Percentiles rank a stretch among this genome's conserved stretches.
These are phyloP conservation scores for Sinhomidia bicolor DNA, from an alignment of 2,888 invertebrate species.

Conservation along the genomic window DNA sequence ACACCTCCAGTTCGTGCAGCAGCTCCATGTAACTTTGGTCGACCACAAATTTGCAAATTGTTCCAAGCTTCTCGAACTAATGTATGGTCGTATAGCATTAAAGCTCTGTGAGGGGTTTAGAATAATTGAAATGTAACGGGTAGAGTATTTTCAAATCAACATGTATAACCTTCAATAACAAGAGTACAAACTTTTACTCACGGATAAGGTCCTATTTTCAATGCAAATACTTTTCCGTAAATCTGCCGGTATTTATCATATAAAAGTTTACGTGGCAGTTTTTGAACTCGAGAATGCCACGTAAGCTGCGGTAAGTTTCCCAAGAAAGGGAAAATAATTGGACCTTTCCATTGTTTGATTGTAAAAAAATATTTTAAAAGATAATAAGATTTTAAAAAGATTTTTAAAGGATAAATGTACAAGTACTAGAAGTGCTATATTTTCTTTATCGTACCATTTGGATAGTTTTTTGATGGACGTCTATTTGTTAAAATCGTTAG, in stretches of 20 bases:
- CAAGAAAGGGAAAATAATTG: constrained; percentile 59
- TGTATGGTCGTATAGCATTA: constrained; percentile 71
- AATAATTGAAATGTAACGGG: not conserved
- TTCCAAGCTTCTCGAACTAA: constrained; percentile 73
- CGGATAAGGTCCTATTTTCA: constrained; percentile 58
- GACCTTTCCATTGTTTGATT: constrained; percentile 59
- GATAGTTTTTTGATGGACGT: constrained; percentile 50
- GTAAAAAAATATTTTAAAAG: not conserved
- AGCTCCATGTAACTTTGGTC: constrained; percentile 68
- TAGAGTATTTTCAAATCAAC: too few species aligned
- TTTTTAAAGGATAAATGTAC: too few species aligned
- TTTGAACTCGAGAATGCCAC: constrained; percentile 38
- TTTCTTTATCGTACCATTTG: constrained; percentile 35
- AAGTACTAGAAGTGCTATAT: too few species aligned
- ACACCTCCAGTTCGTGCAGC: constrained; percentile 69
- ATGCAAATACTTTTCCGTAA: constrained; percentile 72
- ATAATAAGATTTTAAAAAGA: too few species aligned
- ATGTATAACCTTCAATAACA: not conserved
- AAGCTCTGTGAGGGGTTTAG: constrained; percentile 25
- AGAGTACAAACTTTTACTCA: constrained; percentile 37
- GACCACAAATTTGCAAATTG: constrained; percentile 64
- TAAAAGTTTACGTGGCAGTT: not conserved
- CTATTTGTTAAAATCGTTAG: constrained; percentile 5
- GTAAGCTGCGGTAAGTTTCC: constrained; percentile 70
- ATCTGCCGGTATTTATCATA: constrained; percentile 40